Percentiles rank a stretch among this genome's conserved stretches.
Evolutionary conservation across 2,113 vertebrate genomes (phyloP).

Genomic region (Silurus glanis): DNA sequence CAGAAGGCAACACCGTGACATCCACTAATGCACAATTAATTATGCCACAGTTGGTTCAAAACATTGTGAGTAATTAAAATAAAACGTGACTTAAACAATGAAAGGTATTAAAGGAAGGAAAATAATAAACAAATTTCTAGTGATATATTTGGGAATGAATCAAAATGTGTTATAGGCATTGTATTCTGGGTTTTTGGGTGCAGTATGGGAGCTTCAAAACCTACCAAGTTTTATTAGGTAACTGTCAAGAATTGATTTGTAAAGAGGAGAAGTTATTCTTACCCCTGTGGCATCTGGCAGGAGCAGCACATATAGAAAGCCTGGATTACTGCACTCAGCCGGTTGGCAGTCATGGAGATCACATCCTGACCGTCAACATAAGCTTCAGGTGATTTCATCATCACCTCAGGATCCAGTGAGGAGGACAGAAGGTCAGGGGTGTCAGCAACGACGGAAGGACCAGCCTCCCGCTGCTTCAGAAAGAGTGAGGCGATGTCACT

Average conservation of each 20-base stretch:
- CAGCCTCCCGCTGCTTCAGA: constrained; percentile 82
- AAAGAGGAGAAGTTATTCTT: constrained; percentile 57
- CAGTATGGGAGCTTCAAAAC: background rate
- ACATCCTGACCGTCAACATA: constrained; percentile 89
- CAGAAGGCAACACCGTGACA: background rate
- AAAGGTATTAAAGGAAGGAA: background rate
- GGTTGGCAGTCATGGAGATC: constrained; percentile 95
- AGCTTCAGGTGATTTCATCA: constrained; percentile 76
- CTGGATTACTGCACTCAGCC: constrained; percentile 96
- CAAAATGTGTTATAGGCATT: background rate
- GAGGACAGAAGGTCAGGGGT: constrained; percentile 15
- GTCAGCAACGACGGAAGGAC: constrained; percentile 55
- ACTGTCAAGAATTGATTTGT: background rate
- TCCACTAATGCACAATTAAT: constrained; percentile 7
- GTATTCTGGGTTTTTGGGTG: background rate
- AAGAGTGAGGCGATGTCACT: constrained; percentile 77
- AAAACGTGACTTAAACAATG: background rate
- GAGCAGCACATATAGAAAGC: constrained; percentile 98
- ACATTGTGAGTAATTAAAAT: constrained; percentile 16
- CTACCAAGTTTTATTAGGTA: background rate
- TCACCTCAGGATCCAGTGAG: constrained; percentile 58
- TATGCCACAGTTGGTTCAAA: background rate
- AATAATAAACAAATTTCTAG: background rate
- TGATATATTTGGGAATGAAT: background rate
- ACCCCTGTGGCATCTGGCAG: constrained; percentile 98